These are phyloP conservation scores for Ophion obscuratus DNA, from an alignment of 2,888 invertebrate species.

Conservation along the genomic window DNA sequence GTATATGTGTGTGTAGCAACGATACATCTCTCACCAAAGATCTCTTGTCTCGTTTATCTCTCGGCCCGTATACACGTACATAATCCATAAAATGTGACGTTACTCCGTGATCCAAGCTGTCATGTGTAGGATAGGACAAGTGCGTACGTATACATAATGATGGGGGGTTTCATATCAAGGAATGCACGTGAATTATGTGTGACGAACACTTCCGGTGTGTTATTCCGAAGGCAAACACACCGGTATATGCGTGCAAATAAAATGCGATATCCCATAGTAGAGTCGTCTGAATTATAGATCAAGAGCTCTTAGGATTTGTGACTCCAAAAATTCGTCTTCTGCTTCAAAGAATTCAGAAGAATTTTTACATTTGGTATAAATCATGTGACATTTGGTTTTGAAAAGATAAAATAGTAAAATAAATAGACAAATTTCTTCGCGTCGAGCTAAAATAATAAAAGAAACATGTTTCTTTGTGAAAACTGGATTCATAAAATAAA, in stretches of 20 bases:
- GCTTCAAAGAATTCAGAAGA: too few relatives aligned
- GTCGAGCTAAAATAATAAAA: too few relatives aligned
- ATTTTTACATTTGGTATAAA: too few relatives aligned
- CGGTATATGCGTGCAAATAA: conserved; percentile 14
- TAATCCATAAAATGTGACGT: conserved; percentile 26
- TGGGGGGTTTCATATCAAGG: conserved; percentile 27
- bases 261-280: background rate
- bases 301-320: background rate
- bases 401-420: too few relatives aligned
- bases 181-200: conserved; percentile 50
- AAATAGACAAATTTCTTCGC: too few relatives aligned
- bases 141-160: conserved; percentile 8
- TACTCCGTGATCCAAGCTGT: conserved; percentile 33
- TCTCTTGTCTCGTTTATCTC: conserved; percentile 20
- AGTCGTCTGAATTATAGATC: background rate
- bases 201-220: conserved; percentile 16
- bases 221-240: background rate
- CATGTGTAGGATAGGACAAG: conserved; percentile 24
- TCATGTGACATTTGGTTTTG: too few relatives aligned
- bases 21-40: conserved; percentile 21
- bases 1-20: background rate
- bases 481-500: too few relatives aligned
- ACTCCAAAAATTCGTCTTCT: too few relatives aligned
- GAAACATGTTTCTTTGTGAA: too few relatives aligned
- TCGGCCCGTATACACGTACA: conserved; percentile 3